Base-by-base conservation (phyloP, 2,888 invertebrate genomes). In the Scaeva pyrastri region DNA sequence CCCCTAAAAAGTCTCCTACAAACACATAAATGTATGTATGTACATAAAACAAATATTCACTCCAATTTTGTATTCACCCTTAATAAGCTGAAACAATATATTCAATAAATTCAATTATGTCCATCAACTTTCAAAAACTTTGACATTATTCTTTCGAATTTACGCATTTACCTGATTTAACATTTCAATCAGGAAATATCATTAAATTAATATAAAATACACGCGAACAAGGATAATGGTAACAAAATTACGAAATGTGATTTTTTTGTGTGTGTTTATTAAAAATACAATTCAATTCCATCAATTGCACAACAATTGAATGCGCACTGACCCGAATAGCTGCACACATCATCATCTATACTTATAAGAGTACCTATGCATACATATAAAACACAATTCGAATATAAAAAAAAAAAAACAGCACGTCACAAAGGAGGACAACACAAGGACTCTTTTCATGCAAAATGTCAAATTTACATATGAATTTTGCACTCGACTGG, bases 381-480 rank as follows among this genome's bases (percentile, higher is more conserved):
- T 31, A 16, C 36, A 50, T 19, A 64, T 64, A 74, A 60, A 14
- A 60, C 60, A 43, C 62, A 66, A 60, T 55, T 71, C 66, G 66
- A 64, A 74, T 16, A 50, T 31, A 60, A 41, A 36, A 52, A 68
- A 68, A 39, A 50, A 68, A 66, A 26, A 50, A 36, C n/a, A 14
- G 1, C 23, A 45, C 52, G 41, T 66, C 68, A 80, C 72, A 85
- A 72, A 85, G 62, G 43, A 48, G 56, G 58, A 55, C 50, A 71
- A 19, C 52, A 58, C 71, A 81, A 68, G 43, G 60, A 77, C 70
- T 62, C 36, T 48, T 64, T 36, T 55, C 21, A 74, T 82, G 77
- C 50, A 86, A 86, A 81, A 77, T 82, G 86, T 78, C 86, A 82
- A 86, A 82, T 82, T 82, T 82, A 73, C 76, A 86, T 77, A 78